Base-by-base conservation (phyloP, 2,888 invertebrate genomes). In the Acleris literana region DNA sequence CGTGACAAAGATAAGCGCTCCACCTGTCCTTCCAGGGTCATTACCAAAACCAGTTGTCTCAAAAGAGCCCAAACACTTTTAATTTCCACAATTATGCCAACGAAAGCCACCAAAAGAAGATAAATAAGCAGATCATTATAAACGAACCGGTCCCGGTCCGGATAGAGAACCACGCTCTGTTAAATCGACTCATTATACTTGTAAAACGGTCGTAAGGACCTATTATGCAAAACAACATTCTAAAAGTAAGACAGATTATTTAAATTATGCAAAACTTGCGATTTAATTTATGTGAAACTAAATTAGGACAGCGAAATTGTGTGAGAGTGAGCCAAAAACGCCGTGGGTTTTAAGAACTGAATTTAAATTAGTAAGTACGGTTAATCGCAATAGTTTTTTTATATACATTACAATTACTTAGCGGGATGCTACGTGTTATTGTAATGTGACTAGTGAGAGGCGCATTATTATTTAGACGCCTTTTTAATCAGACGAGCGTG, bases 201-300 rank as follows among this genome's bases (percentile, higher is more conserved):
- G 54, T 64, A 64, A 60, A 64, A 20, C 54, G 54, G 54, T 43
- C 13, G 39, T 64, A 59, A 64, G 59, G 54, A 59, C 64, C 59
- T 64, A 54, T 64, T 64, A 64, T 64, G 64, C 59, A 54, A 60
- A 64, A 55, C 58, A n/a, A 49, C 64, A 49, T 55, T 60, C 43
- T 49, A 55, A 64, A 64, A 60, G 59, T 60, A 51, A 60, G 49
- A 59, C 48, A 53, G 54, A 64, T 64, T 20, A 59, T 60, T 64
- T 54, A 25, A 60, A 60, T 43, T 60, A 64, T 64, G 64, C 49
- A 43, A 60, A 64, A 64, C 53, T 46, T 64, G 39, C 54, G n/a
- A 60, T 64, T 29, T 59, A 55, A 64, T 60, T 64, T 60, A 60
- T 64, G 59, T 60, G 64, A 60, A 64, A 64, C 64, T 54, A 59